Evolutionary conservation across 2,113 vertebrate genomes (phyloP).

Genomic region (Scatophagus argus): DNA sequence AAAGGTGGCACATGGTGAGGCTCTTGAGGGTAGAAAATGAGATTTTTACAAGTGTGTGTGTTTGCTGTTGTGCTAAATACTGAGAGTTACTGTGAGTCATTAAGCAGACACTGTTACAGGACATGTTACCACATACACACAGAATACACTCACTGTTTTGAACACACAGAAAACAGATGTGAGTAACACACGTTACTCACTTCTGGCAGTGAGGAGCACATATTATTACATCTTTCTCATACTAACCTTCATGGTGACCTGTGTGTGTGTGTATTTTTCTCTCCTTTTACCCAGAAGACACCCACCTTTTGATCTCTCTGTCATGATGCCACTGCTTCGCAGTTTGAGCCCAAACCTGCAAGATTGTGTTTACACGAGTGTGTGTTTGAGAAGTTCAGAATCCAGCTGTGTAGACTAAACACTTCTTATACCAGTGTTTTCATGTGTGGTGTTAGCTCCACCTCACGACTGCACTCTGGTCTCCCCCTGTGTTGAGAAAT

Average conservation of each 20-base stretch:
- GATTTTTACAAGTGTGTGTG: slow-evolving; percentile 68
- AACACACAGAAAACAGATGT: too few species aligned
- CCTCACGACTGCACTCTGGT: slow-evolving; percentile 29
- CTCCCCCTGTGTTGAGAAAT: slow-evolving; percentile 35
- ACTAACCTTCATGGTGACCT: background rate
- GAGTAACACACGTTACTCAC: slow-evolving; percentile 57
- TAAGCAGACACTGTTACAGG: slow-evolving; percentile 51
- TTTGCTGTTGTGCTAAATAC: slow-evolving; percentile 62
- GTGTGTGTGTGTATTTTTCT: background rate
- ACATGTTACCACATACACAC: slow-evolving; percentile 6
- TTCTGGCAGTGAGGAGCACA: slow-evolving; percentile 39
- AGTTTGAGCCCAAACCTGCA: slow-evolving; percentile 40
- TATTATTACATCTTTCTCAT: slow-evolving; percentile 48
- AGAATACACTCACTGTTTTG: background rate
- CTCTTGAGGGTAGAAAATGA: slow-evolving; percentile 68
- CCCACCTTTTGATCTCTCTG: slow-evolving; percentile 35
- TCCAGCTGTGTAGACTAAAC: slow-evolving; percentile 83
- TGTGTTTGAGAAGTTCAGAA: slow-evolving; percentile 62
- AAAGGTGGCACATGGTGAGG: slow-evolving; percentile 62
- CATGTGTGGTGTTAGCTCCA: slow-evolving; percentile 47
- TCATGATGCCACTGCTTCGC: slow-evolving; percentile 49
- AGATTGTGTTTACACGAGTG: slow-evolving; percentile 59
- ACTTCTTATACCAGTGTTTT: slow-evolving; percentile 52
- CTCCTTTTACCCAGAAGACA: background rate
- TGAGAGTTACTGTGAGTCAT: slow-evolving; percentile 60